A percentile compares a stretch with the other conserved stretches of the same genome.
phyloP scores from a whole-genome alignment of 2,113 vertebrate genomes.

The Pycnonotus jocosus region DNA sequence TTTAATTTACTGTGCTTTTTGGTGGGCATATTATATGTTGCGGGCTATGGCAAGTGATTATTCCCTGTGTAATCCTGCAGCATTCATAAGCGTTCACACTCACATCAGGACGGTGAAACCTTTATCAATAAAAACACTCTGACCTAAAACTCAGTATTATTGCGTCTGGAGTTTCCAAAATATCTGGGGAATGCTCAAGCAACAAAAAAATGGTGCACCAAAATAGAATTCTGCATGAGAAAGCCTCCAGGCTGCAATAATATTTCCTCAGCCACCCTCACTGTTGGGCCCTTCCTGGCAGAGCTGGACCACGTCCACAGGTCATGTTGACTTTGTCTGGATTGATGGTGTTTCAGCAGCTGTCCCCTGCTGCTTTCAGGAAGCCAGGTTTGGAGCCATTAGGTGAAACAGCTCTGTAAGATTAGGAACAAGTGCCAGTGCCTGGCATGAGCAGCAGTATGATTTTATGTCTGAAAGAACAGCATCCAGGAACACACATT shows the following conservation, averaged over 20 bases:
- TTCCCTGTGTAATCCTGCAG: neutral
- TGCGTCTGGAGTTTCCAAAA: neutral
- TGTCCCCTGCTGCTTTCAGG: neutral
- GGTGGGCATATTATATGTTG: neutral
- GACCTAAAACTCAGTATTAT: neutral
- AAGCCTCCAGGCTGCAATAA: constrained; percentile 18
- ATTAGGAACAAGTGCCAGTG: neutral
- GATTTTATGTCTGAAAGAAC: neutral
- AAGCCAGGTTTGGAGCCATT: neutral
- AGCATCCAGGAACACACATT: neutral
- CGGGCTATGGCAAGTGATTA: neutral
- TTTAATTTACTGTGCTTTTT: neutral
- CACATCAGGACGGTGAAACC: neutral
- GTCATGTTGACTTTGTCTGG: constrained; percentile 42
- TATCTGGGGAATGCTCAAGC: neutral
- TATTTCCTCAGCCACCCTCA: constrained; percentile 1
- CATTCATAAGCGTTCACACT: rapidly evolving
- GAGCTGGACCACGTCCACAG: neutral
- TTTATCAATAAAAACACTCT: neutral
- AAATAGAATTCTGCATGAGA: constrained; percentile 36
- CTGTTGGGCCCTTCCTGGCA: constrained; percentile 10
- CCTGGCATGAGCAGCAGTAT: neutral
- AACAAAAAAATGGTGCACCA: neutral
- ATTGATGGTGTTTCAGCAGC: constrained; percentile 32
- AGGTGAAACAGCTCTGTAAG: neutral